A percentile compares a stretch with the other conserved stretches of the same genome.
phyloP scores from a whole-genome alignment of 2,888 invertebrate genomes.

The Drosophila niveifrons region DNA sequence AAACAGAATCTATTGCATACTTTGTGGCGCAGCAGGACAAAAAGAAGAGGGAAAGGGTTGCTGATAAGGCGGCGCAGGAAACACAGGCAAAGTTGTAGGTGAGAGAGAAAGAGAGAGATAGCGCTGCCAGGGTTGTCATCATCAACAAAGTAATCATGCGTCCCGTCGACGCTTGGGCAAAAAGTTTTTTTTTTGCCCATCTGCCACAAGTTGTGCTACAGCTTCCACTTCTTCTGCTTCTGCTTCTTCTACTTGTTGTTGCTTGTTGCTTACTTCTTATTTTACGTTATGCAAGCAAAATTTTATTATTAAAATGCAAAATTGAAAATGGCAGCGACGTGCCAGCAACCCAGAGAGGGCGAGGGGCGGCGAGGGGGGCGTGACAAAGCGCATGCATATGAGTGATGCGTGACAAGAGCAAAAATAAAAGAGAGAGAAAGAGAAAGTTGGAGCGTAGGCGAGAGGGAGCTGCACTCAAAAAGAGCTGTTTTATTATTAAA shows the following conservation, averaged over 20 bases:
- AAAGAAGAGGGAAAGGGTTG: constrained; percentile 3
- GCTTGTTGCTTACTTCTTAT: constrained; percentile 39
- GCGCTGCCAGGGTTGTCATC: constrained; percentile 72
- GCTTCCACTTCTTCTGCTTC: constrained; percentile 10
- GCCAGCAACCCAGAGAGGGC: constrained; percentile 29
- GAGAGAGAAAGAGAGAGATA: constrained; percentile 33
- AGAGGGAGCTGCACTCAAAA: constrained; percentile 13
- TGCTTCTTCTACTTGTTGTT: constrained; percentile 8
- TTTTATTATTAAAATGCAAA: constrained; percentile 82
- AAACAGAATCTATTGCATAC: constrained; percentile 77
- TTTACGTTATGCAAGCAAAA: constrained; percentile 65
- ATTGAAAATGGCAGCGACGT: constrained; percentile 78
- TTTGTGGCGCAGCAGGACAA: constrained; percentile 64
- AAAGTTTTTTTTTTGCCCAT: constrained; percentile 69
- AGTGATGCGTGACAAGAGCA: constrained; percentile 71
- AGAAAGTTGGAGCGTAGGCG: not conserved
- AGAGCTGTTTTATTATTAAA: constrained; percentile 55
- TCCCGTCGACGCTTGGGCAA: constrained; percentile 35
- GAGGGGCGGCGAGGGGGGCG: constrained; percentile 19
- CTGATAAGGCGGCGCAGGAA: constrained; percentile 54
- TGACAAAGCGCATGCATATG: constrained; percentile 56
- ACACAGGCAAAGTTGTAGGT: constrained; percentile 52
- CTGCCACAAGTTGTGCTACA: constrained; percentile 55
- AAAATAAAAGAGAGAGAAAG: constrained; percentile 5
- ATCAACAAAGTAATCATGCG: constrained; percentile 80